Base-by-base conservation (phyloP, 2,888 invertebrate species). In the Malachius bipustulatus region DNA sequence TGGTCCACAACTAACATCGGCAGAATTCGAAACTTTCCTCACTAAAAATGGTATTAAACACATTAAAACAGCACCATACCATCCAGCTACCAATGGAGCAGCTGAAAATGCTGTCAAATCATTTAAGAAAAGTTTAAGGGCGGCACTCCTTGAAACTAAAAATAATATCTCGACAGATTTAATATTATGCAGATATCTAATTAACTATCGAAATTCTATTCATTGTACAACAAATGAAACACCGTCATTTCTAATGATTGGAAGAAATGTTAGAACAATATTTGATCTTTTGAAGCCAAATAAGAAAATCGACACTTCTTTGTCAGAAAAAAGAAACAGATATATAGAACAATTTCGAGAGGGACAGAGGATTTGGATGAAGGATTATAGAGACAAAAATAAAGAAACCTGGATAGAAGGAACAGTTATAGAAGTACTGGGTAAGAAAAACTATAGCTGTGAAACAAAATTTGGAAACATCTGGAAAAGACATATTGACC, bases 401-500 rank as follows among this genome's bases (percentile, higher is more conserved):
- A 32, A 14, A 11, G 39, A 27, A 32, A 26, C 12, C 14, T 43
- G 41, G 39, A 43, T 19, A 14, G 14, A 30, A 16, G 40, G 40
- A 13, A 15, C 2, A 16, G 26, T 40, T 19, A 31, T 16, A 15
- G 37, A 37, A 26, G 28, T 33, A 13, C 16, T 40, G 33, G 37
- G 42, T 6, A 32, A 27, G 12, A 15, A 35, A 13, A 28, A 31
- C 12, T 40, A 39, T 16, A 9, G 39, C 13, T 41, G 41, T 26
- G 32, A 26, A 24, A 26, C 28, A 10, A 11, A 11, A 2, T 31
- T n/a, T 4, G 15, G 14, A 26, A 11, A 32, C 15, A 6, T 39
- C 9, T 36, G 35, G 32, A 40, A 42, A 30, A 37, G 37, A 27
- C 40, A 42, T 31, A 31, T 12, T 8, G n/a, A 31, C 31, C 31